Conservation (phyloP, 1,140 invertebrate species). For the Apis florea region DNA sequence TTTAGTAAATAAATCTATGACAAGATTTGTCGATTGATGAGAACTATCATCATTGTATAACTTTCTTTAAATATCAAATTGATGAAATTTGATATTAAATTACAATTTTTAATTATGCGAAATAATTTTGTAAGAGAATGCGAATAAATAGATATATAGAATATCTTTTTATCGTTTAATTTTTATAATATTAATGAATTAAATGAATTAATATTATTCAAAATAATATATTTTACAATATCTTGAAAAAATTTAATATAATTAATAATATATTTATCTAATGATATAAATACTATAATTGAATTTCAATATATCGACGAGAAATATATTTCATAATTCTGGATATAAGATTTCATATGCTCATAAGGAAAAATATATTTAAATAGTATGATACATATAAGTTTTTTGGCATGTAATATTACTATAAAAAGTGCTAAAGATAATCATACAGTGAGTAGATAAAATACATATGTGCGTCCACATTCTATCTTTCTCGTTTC, state of each 20-base stretch:
- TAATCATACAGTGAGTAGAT: conserved; percentile 36
- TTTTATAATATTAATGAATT: too few relatives aligned
- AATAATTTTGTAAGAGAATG: conserved; percentile 7
- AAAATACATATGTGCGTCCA: conserved; percentile 15
- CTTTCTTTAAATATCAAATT: not conserved
- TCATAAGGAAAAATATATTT: not conserved
- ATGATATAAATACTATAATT: not conserved
- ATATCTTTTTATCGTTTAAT: not conserved
- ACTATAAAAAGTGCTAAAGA: conserved; percentile 49
- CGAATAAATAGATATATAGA: not conserved
- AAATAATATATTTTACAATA: not conserved
- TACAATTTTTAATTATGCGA: not conserved
- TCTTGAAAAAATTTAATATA: not conserved
- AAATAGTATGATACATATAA: not conserved
- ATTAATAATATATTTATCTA: too few relatives aligned
- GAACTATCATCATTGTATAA: conserved; percentile 1
- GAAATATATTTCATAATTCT: not conserved
- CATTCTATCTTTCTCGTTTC: conserved; percentile 22
- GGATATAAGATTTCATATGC: not conserved
- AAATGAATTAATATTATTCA: not conserved
- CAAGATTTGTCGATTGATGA: not conserved
- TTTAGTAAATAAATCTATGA: not conserved
- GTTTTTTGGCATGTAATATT: conserved; percentile 3
- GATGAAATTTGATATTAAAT: not conserved
- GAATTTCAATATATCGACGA: not conserved